phyloP scores from a whole-genome alignment of 2,888 invertebrate genomes.

The Epirrhoe tristata region DNA sequence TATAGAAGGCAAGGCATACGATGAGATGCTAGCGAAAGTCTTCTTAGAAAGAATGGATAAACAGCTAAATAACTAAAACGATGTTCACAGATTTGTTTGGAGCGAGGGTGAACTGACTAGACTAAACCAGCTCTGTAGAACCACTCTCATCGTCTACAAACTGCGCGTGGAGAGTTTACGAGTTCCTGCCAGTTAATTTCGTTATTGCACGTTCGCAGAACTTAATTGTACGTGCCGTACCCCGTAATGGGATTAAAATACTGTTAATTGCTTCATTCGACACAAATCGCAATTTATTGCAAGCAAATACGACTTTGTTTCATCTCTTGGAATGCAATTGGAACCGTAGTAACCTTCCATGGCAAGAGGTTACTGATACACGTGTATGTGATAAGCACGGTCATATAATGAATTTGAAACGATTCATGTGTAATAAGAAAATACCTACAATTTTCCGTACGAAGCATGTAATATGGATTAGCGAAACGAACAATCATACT shows the following conservation, averaged over 20 bases:
- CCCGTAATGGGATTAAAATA: constrained; percentile 55
- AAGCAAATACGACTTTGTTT: constrained; percentile 26
- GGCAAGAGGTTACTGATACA: constrained; percentile 22
- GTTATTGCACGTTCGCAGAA: constrained; percentile 59
- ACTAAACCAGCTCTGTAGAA: constrained; percentile 22
- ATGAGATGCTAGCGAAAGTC: neutral
- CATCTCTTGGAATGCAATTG: constrained; percentile 32
- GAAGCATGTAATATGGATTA: constrained; percentile 16
- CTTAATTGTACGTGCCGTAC: constrained; percentile 52
- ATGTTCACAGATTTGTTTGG: neutral
- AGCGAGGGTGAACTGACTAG: constrained; percentile 20
- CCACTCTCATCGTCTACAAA: constrained; percentile 49
- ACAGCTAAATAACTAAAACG: neutral
- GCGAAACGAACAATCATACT: constrained; percentile 18
- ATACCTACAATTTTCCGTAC: constrained; percentile 3
- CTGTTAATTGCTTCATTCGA: constrained; percentile 52
- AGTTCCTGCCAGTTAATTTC: constrained; percentile 65
- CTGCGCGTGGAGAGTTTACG: constrained; percentile 58
- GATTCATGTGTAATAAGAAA: constrained; percentile 12
- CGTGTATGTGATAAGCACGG: constrained; percentile 36
- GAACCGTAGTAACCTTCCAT: constrained; percentile 30
- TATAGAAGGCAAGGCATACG: neutral
- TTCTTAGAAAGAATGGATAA: neutral
- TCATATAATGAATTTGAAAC: constrained; percentile 27
- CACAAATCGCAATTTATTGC: constrained; percentile 48